These are phyloP conservation scores for Falco peregrinus DNA, from an alignment of 2,797 vertebrate species.

Conservation along the genomic window DNA sequence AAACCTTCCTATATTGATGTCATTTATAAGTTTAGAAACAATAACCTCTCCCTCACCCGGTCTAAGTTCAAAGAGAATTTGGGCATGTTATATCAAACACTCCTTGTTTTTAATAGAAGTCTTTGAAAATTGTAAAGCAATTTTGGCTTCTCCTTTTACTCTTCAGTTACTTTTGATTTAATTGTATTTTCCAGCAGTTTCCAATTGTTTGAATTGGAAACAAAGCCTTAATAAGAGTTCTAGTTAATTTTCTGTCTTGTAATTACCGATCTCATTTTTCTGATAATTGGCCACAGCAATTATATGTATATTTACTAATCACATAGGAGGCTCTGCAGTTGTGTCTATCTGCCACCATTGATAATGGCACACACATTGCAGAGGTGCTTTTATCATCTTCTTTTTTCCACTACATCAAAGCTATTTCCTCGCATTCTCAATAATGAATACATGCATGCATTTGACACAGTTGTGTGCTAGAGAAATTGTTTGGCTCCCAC, in stretches of 20 bases:
- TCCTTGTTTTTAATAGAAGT: slow-evolving; percentile 14
- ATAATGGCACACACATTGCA: slow-evolving; percentile 86
- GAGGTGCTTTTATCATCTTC: slow-evolving; percentile 90
- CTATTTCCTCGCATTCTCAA: slow-evolving; percentile 76
- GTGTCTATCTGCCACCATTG: slow-evolving; percentile 82
- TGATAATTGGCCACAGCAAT: slow-evolving; percentile 99
- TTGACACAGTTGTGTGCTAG: slow-evolving; percentile 88
- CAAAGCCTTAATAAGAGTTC: slow-evolving; percentile 92
- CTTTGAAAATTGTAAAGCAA: slow-evolving; percentile 28
- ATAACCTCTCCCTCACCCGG: neutral
- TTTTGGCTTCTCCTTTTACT: slow-evolving; percentile 64
- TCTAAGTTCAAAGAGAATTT: slow-evolving; percentile 52
- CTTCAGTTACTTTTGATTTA: slow-evolving; percentile 75
- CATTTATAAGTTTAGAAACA: slow-evolving; percentile 51
- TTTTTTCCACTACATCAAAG: slow-evolving; percentile 83
- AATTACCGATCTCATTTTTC: slow-evolving; percentile 97
- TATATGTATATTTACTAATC: slow-evolving; percentile 99
- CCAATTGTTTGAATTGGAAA: slow-evolving; percentile 81
- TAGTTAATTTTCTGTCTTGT: slow-evolving; percentile 93
- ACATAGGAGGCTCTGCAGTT: slow-evolving; percentile 82
- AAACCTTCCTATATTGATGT: slow-evolving; percentile 45
- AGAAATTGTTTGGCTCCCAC: slow-evolving; percentile 93
- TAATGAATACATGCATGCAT: slow-evolving; percentile 90
- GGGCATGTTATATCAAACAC: neutral
- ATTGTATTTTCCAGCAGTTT: slow-evolving; percentile 79